These are phyloP conservation scores for Ormyrus thymus DNA, from an alignment of 2,888 invertebrate genomes.

Conservation along the genomic window DNA sequence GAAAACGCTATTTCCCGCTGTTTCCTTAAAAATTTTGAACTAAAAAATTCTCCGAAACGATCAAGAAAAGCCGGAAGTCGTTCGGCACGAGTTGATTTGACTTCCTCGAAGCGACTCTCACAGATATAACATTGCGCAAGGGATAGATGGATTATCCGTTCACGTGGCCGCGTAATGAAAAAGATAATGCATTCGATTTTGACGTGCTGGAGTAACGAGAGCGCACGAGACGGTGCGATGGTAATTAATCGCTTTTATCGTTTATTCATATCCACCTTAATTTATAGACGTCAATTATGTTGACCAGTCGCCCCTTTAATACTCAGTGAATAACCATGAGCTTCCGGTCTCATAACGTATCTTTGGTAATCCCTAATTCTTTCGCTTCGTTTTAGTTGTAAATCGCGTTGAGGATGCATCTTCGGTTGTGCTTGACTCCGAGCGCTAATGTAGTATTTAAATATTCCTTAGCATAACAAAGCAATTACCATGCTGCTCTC, in stretches of 20 bases:
- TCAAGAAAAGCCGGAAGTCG: conserved; percentile 21
- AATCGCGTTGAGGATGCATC: no score
- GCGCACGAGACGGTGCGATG: conserved; percentile 56
- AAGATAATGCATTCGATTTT: conserved; percentile 68
- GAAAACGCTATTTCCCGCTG: no score
- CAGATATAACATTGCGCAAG: conserved; percentile 15
- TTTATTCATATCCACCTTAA: conserved; percentile 71
- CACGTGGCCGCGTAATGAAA: conserved; percentile 71
- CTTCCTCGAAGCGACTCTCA: conserved; percentile 5
- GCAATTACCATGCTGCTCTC: no score
- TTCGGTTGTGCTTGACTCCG: no score
- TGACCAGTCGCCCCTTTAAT: conserved; percentile 69
- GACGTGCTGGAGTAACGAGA: conserved; percentile 46
- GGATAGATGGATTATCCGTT: conserved; percentile 18
- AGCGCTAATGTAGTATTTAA: no score
- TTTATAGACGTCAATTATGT: conserved; percentile 72
- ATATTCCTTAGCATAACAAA: no score
- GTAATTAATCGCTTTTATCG: conserved; percentile 69
- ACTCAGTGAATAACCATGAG: conserved; percentile 72
- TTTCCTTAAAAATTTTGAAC: not conserved
- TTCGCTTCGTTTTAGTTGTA: not conserved
- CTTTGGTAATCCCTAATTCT: conserved; percentile 21
- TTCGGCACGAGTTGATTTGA: conserved; percentile 24
- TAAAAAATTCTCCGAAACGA: not conserved
- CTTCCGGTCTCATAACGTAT: conserved; percentile 68